These are phyloP conservation scores for Pluvialis apricaria DNA, from an alignment of 2,113 vertebrate genomes.

Conservation along the genomic window DNA sequence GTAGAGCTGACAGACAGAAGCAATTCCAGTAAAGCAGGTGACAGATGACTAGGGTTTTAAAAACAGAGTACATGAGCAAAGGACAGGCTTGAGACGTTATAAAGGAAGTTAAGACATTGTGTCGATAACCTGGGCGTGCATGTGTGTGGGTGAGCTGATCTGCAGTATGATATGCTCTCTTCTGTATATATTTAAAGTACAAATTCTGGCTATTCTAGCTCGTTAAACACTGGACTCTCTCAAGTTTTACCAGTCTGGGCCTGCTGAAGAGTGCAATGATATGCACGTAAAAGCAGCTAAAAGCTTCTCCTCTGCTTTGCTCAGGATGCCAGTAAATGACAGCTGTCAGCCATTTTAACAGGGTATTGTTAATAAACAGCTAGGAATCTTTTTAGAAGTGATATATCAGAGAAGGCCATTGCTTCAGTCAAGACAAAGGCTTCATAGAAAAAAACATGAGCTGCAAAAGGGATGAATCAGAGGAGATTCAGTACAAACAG, in stretches of 20 bases:
- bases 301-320: neutral
- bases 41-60: neutral
- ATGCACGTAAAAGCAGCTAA: constrained; percentile 18
- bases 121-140: neutral
- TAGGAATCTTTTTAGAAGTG: neutral
- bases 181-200: constrained; percentile 10
- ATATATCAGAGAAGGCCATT: neutral
- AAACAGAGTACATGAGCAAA: neutral
- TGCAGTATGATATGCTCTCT: neutral
- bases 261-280: neutral
- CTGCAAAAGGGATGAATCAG: neutral
- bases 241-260: neutral
- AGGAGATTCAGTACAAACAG: neutral
- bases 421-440: neutral
- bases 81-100: neutral
- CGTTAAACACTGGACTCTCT: constrained; percentile 5
- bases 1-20: neutral
- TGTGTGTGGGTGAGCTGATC: neutral
- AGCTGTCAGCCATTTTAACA: neutral
- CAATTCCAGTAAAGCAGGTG: neutral
- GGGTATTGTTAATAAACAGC: neutral
- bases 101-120: neutral
- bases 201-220: constrained; percentile 40
- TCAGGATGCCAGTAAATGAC: neutral
- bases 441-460: neutral